Conservation (phyloP, 2,113 vertebrate genomes). For the Colaptes auratus region DNA sequence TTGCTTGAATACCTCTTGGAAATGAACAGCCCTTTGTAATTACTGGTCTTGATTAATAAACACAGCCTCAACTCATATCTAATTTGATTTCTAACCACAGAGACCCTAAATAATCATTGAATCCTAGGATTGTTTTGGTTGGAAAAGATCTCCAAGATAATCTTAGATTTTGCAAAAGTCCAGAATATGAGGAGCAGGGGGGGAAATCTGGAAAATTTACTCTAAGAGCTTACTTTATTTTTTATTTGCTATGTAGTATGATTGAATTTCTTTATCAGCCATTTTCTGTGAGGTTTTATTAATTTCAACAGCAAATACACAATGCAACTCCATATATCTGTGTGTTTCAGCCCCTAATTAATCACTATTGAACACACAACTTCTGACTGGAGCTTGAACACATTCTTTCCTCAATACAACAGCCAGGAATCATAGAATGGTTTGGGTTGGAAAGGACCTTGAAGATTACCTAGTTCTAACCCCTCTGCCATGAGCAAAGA, state of each 20-base stretch:
- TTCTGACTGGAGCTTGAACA: not conserved
- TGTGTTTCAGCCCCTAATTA: not conserved
- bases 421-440: not conserved
- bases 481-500: too few species aligned
- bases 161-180: not conserved
- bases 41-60: conserved; percentile 25
- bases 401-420: not conserved
- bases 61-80: not conserved
- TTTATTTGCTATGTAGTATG: not conserved
- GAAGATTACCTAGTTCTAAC: too few species aligned
- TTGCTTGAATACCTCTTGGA: not conserved
- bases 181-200: not conserved
- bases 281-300: not conserved
- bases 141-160: not conserved
- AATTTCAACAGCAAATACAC: not conserved
- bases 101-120: not conserved
- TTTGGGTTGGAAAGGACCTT: too few species aligned
- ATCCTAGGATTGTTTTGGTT: too few species aligned
- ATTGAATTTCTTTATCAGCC: not conserved
- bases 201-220: not conserved
- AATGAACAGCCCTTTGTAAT: not conserved
- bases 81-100: not conserved
- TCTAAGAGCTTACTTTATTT: not conserved
- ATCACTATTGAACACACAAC: not conserved
- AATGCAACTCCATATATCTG: not conserved